Percentiles rank a stretch among this genome's conserved stretches.
Evolutionary conservation across 1,140 invertebrate genomes (phyloP).

Genomic region (Papilio machaon): DNA sequence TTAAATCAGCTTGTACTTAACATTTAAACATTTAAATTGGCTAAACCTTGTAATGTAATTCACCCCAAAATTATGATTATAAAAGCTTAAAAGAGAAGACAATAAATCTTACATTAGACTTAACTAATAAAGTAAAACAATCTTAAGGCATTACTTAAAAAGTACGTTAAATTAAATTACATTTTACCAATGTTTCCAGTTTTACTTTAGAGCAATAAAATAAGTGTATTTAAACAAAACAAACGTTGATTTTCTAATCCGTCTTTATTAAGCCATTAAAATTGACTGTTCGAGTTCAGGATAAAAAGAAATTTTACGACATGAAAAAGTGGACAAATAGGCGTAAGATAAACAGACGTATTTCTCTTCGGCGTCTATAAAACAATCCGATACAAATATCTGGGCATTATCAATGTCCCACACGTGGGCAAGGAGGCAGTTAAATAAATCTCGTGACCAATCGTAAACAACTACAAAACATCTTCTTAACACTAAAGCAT

Average conservation of each 20-base stretch:
- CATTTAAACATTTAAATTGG: background rate
- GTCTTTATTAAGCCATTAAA: slow-evolving; percentile 7
- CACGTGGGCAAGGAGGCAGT: slow-evolving; percentile 41
- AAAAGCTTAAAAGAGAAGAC: no score
- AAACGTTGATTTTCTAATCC: background rate
- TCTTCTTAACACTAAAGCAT: slow-evolving; percentile 52
- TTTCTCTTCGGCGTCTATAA: slow-evolving; percentile 4
- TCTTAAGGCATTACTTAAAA: no score
- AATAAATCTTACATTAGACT: no score
- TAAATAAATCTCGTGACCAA: slow-evolving; percentile 55
- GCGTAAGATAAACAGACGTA: slow-evolving; percentile 23
- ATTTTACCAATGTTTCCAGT: no score
- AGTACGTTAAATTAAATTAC: no score
- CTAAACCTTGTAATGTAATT: background rate
- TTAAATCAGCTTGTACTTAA: background rate
- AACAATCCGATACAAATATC: slow-evolving; percentile 39
- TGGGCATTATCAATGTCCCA: slow-evolving; percentile 43
- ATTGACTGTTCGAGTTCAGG: background rate
- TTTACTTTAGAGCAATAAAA: no score
- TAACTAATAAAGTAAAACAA: no score
- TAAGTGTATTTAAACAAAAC: background rate
- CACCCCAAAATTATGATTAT: background rate
- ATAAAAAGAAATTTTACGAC: slow-evolving; percentile 20
- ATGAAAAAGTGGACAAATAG: slow-evolving; percentile 29
- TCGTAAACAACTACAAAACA: slow-evolving; percentile 39